Evolutionary conservation across 2,113 vertebrate species (phyloP), one percentile per base, ranked within the genome.

Genomic region (Gobio gobio): DNA sequence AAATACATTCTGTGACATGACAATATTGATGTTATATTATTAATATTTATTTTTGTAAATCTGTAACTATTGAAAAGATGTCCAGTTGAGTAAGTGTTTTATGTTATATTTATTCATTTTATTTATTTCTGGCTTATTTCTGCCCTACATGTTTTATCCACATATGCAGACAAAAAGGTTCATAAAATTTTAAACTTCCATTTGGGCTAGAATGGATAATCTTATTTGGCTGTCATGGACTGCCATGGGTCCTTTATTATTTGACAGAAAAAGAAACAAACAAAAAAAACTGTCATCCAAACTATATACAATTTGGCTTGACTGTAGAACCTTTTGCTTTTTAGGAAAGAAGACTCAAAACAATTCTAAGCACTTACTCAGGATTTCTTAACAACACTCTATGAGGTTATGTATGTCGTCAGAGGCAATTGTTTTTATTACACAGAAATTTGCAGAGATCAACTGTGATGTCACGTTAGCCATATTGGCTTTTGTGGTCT

Each of bases 401-500:
- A 8, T 78, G 20, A 61, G 14, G 54, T 64, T 64, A 72, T 49
- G n/a, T 54, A 56, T 79, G 36, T 83, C 24, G 2, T 88, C 80
- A 79, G 29, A 59, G 9, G 20, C 56, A 63, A 59, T 12, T 20
- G 61, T 85, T 74, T 83, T 56, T 45, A 83, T 76, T 81, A 33
- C 8, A n/a, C 5, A 29, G 51, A 29, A 47, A 49, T 56, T 54
- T 68, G 49, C 40, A 82, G 56, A 54, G 26, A 33, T 54, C 0
- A 29, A 10, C 33, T 86, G 75, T 86, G 85, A 86, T 61, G 43
- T 63, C 36, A 84, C 47, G 33, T 79, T 76, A 76, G 86, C 83
- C 84, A 87, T 79, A 82, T 87, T 89, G 88, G 86, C 84, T 86
- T 89, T 64, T 72, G 59, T 61, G 70, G 75, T 83, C 10, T 58